These are phyloP conservation scores for Calephelis perditalis DNA, from an alignment of 2,888 invertebrate genomes.

Conservation along the genomic window DNA sequence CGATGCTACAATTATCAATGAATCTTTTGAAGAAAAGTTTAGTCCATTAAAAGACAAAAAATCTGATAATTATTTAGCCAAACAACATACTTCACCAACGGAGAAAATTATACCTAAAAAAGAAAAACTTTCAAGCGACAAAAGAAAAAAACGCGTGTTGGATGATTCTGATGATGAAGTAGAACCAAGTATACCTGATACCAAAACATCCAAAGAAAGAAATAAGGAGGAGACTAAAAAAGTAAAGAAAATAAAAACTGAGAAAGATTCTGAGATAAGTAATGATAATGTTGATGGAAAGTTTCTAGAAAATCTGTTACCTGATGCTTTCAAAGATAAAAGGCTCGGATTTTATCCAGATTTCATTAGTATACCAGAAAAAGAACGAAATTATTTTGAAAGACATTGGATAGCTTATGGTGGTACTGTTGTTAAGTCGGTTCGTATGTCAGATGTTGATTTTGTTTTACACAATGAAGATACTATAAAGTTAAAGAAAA, in stretches of 20 bases:
- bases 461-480: slow-evolving; percentile 53
- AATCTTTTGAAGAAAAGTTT: slow-evolving; percentile 26
- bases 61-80: background rate
- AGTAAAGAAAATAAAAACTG: slow-evolving; percentile 8
- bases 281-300: slow-evolving; percentile 1
- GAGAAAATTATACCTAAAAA: slow-evolving; percentile 13
- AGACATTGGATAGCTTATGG: slow-evolving; percentile 83
- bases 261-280: background rate
- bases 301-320: slow-evolving; percentile 48
- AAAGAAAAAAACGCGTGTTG: slow-evolving; percentile 18
- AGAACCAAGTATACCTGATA: background rate
- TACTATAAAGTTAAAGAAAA: slow-evolving; percentile 43
- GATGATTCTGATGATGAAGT: slow-evolving; percentile 17
- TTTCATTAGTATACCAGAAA: slow-evolving; percentile 58
- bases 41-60: slow-evolving; percentile 24
- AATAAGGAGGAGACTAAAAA: slow-evolving; percentile 5
- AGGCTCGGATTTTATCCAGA: slow-evolving; percentile 66
- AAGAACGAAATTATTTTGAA: slow-evolving; percentile 54
- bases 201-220: slow-evolving; percentile 4
- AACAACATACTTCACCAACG: background rate
- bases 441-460: slow-evolving; percentile 52
- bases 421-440: slow-evolving; percentile 62
- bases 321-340: slow-evolving; percentile 53
- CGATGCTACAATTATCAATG: slow-evolving; percentile 16
- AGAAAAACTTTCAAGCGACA: background rate